Conservation (phyloP, 2,797 vertebrate species). For the Percopsis omiscomaycus region DNA sequence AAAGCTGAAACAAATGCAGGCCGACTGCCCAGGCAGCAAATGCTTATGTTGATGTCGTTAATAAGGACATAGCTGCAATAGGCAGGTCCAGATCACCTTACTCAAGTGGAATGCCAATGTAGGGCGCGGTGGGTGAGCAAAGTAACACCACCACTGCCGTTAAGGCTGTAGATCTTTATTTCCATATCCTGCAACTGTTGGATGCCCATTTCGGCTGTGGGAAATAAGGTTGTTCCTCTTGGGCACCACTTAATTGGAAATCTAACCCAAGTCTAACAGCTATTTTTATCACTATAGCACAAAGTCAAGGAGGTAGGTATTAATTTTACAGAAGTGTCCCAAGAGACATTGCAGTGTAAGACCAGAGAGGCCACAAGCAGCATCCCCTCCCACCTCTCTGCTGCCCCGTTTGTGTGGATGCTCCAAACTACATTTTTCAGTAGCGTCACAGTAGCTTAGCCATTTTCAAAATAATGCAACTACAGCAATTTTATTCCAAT, state of each 20-base stretch:
- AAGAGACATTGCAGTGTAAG: neutral
- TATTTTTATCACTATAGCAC: constrained; percentile 49
- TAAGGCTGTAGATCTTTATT: constrained; percentile 63
- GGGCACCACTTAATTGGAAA: constrained; percentile 54
- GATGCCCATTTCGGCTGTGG: constrained; percentile 53
- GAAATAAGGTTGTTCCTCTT: constrained; percentile 50
- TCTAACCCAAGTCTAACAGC: constrained; percentile 23
- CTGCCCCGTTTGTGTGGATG: constrained; percentile 15
- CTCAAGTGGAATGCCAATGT: constrained; percentile 53
- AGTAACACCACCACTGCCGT: constrained; percentile 58
- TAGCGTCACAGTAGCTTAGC: no score
- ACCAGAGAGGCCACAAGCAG: neutral
- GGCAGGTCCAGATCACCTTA: constrained; percentile 79
- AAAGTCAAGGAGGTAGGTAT: neutral
- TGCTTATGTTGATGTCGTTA: constrained; percentile 57
- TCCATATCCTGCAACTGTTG: constrained; percentile 65
- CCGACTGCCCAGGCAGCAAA: constrained; percentile 69
- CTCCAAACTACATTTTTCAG: no score
- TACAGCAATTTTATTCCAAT: neutral
- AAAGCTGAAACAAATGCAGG: constrained; percentile 46
- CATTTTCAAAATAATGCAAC: constrained; percentile 6
- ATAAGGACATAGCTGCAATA: constrained; percentile 70
- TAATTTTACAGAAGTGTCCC: constrained; percentile 16
- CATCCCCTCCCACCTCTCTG: no score
- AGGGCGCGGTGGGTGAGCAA: constrained; percentile 64